These are phyloP conservation scores for Scolanthus callimorphus DNA, from an alignment of 92 coral and sea anemone genomes.

Conservation along the genomic window DNA sequence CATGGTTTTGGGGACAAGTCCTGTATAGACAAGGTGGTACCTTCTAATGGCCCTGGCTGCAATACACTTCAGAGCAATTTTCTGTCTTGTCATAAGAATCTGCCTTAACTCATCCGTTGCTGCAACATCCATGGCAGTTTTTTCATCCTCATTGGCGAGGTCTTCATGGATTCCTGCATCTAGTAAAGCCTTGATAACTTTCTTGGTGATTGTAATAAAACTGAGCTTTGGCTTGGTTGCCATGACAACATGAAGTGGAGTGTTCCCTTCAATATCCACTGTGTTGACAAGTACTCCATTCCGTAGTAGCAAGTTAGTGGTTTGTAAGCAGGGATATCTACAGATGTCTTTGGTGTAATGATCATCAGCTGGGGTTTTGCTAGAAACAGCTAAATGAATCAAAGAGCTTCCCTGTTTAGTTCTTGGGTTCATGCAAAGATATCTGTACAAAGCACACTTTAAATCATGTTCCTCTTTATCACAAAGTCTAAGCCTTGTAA, in stretches of 20 bases:
- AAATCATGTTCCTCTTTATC: slow-evolving; percentile 32
- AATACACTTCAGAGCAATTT: slow-evolving; percentile 63
- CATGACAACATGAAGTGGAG: slow-evolving; percentile 66
- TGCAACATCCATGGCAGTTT: slow-evolving; percentile 62
- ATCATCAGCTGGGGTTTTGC: slow-evolving; percentile 67
- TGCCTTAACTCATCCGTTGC: slow-evolving; percentile 49
- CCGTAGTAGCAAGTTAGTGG: slow-evolving; percentile 47
- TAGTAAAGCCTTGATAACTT: slow-evolving; percentile 42
- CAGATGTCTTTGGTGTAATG: slow-evolving; percentile 80
- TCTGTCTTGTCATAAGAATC: slow-evolving; percentile 41
- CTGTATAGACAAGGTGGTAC: slow-evolving; percentile 48
- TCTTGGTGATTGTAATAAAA: slow-evolving; percentile 28
- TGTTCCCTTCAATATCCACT: slow-evolving; percentile 54
- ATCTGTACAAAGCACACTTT: slow-evolving; percentile 34
- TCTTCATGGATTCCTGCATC: slow-evolving; percentile 67
- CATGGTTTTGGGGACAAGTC: slow-evolving; percentile 74
- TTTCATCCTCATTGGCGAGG: slow-evolving; percentile 43
- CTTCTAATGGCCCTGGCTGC: slow-evolving; percentile 69
- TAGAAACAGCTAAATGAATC: slow-evolving; percentile 67
- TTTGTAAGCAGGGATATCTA: slow-evolving; percentile 51
- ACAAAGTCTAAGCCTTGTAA: slow-evolving; percentile 45
- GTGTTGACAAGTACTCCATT: slow-evolving; percentile 75
- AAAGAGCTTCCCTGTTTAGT: slow-evolving; percentile 52
- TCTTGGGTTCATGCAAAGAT: slow-evolving; percentile 66
- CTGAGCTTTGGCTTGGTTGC: slow-evolving; percentile 45